These are phyloP conservation scores for Aegithalos caudatus DNA, from an alignment of 2,113 vertebrate genomes.

Conservation along the genomic window DNA sequence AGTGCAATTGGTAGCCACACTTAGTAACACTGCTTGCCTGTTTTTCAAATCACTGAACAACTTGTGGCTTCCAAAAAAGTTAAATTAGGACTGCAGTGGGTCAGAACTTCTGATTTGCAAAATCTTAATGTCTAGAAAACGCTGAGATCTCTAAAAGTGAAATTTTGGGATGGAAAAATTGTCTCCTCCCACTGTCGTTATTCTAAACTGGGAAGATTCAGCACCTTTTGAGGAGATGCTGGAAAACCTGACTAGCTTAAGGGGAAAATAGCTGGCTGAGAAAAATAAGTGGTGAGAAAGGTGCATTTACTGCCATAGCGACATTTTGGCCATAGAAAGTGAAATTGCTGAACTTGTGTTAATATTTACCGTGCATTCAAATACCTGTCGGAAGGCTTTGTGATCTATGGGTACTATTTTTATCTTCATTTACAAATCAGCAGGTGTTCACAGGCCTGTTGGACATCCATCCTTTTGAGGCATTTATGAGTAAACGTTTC, in stretches of 20 bases:
- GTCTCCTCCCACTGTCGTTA: rapidly evolving
- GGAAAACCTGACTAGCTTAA: neutral
- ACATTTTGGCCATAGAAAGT: neutral
- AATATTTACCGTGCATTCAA: neutral
- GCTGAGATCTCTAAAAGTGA: neutral
- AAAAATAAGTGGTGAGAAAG: neutral
- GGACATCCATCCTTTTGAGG: slow-evolving; percentile 15
- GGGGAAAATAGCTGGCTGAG: neutral
- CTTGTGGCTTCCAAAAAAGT: neutral
- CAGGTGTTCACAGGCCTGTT: neutral
- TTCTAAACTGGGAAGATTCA: neutral
- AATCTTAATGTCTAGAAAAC: neutral
- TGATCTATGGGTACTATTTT: slow-evolving; percentile 12
- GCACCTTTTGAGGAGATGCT: neutral
- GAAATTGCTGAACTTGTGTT: neutral
- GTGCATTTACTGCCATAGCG: rapidly evolving
- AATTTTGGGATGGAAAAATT: neutral
- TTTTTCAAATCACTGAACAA: neutral
- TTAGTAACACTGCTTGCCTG: neutral
- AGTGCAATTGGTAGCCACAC: neutral
- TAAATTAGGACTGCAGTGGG: neutral
- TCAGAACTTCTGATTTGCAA: neutral
- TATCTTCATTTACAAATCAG: slow-evolving; percentile 4
- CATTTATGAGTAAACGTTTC: neutral
- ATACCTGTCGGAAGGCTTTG: neutral